phyloP scores from a whole-genome alignment of 2,888 invertebrate species.

The Deroplatys truncata region DNA sequence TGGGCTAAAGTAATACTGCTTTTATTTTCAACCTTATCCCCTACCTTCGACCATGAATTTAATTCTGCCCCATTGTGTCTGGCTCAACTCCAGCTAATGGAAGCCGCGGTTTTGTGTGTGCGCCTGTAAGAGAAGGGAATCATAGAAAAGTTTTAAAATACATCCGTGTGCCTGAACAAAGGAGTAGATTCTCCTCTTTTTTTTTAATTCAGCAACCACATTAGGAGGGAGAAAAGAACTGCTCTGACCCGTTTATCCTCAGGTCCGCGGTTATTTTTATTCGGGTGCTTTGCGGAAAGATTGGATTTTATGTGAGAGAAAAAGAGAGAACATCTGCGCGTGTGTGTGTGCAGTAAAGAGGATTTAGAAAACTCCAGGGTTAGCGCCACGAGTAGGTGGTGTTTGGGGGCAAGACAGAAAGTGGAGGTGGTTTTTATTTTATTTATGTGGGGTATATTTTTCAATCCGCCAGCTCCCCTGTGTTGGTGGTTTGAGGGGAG shows the following conservation, averaged over 20 bases:
- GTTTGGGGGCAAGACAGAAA: not conserved
- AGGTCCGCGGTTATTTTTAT: not conserved
- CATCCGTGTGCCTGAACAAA: not conserved
- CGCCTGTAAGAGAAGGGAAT: not conserved
- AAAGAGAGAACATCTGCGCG: not conserved
- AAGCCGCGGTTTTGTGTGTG: not conserved
- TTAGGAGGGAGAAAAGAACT: not conserved
- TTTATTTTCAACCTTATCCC: not conserved
- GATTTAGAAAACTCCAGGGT: not conserved
- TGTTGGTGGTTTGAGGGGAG: not conserved
- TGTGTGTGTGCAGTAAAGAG: not conserved
- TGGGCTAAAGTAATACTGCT: not conserved
- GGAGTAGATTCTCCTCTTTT: not conserved
- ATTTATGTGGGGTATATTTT: not conserved
- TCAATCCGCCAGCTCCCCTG: not conserved
- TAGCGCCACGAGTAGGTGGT: not conserved
- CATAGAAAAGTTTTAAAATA: not conserved
- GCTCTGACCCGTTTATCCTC: conserved; percentile 3
- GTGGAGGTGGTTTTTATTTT: not conserved
- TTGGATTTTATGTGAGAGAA: not conserved
- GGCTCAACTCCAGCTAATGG: conserved; percentile 3
- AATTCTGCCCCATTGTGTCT: conserved; percentile 2
- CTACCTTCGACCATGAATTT: not conserved
- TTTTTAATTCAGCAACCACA: not conserved
- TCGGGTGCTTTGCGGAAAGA: not conserved